Evolutionary conservation across 2,888 invertebrate genomes (phyloP).

Genomic region (Stenotaenia linearis): DNA sequence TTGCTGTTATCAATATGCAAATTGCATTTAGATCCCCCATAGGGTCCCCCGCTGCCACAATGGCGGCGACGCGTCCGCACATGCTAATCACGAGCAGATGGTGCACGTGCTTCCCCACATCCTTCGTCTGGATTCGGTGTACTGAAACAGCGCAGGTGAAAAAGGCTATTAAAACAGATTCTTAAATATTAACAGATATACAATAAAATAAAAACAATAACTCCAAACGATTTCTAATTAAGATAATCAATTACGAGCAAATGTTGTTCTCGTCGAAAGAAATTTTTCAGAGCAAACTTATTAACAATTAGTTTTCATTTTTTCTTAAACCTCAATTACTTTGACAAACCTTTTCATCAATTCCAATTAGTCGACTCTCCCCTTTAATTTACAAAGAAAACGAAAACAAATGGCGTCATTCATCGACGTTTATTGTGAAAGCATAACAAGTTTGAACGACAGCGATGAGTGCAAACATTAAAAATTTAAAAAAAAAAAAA

Average conservation of each 20-base stretch:
- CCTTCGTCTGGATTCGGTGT: neutral
- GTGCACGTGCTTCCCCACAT: neutral
- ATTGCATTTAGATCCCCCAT: constrained; percentile 19
- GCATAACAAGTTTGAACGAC: neutral
- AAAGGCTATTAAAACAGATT: neutral
- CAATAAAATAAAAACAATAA: neutral
- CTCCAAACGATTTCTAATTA: neutral
- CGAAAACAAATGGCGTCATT: neutral
- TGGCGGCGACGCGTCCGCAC: constrained; percentile 15
- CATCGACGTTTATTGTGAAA: neutral
- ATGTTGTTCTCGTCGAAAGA: too few species aligned
- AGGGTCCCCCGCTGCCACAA: neutral
- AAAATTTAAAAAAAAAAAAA: neutral
- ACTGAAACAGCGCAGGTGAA: neutral
- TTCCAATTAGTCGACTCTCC: neutral
- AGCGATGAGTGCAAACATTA: neutral
- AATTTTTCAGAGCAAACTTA: neutral
- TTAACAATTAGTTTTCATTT: neutral
- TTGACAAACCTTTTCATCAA: neutral
- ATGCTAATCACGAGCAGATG: constrained; percentile 15
- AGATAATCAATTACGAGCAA: too few species aligned
- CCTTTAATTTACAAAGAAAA: neutral
- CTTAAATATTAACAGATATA: neutral
- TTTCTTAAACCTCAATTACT: neutral
- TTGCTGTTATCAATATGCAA: constrained; percentile 19